Evolutionary conservation across 2,797 vertebrate species (phyloP), one percentile per base, ranked within the genome.

Genomic region (Fundulus diaphanus): DNA sequence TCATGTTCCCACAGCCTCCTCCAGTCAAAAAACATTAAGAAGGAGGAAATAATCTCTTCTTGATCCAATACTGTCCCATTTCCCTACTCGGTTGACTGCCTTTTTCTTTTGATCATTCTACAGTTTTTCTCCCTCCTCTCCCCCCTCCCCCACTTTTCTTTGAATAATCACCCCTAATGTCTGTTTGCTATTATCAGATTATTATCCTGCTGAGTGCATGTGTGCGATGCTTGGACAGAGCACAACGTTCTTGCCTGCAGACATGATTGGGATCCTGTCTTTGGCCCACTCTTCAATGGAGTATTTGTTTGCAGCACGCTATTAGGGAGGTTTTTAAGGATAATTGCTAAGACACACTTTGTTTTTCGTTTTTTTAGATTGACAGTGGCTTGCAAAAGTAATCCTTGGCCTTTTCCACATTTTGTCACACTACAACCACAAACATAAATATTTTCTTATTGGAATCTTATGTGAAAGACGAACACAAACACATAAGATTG

Each of bases 171-270:
- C 67, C 78, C 54, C 44, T 79, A 66, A 80, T 78, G 81, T 82
- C 74, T 87, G 82, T 87, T 90, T 85, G 72, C 79, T 54, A 85
- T 91, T 90, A 87, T 82, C 69, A 82, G 48, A 82, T 84, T 83
- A 81, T 80, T 72, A 77, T 74, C 76, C 77, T 0, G 0, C n/a
- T 71, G 51, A 72, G 78, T 71, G 76, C 37, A 48, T 77, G 12
- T 78, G 71, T 77, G 66, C 0, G 7, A 72, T 82, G 44, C 40
- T 68, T 75, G 70, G 71, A 70, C 76, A 20, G 51, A 78, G 70
- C 81, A 68, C 65, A 66, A 84, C 73, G 48, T 78, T 75, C 57
- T 67, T 1, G 72, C 63, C 76, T 73, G 65, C 57, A 80, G 76
- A 79, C 72, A 59, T 57, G 29, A 83, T 2, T 70, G 63, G 51